These are phyloP conservation scores for Meloe dianella DNA, from an alignment of 2,888 invertebrate species.

Conservation along the genomic window DNA sequence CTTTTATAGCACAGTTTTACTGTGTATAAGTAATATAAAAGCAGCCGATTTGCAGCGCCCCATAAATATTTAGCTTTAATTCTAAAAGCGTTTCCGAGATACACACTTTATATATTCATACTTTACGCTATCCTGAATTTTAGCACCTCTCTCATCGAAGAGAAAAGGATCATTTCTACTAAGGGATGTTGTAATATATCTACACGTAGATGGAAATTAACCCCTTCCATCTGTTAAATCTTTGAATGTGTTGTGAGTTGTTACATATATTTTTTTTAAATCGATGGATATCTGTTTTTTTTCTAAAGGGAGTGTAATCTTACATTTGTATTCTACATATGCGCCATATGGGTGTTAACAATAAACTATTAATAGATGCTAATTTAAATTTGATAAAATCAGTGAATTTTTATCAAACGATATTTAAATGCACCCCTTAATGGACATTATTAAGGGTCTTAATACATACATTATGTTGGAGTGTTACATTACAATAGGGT, in stretches of 20 bases:
- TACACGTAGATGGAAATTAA: neutral
- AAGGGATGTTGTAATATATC: neutral
- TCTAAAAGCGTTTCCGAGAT: constrained; percentile 60
- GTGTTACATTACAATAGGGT: constrained; percentile 4
- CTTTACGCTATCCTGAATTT: constrained; percentile 44
- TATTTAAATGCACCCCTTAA: constrained; percentile 26
- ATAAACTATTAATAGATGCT: constrained; percentile 20
- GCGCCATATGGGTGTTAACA: constrained; percentile 3
- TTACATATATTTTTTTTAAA: neutral
- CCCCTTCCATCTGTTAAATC: neutral
- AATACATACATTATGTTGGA: neutral
- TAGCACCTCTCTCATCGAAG: constrained; percentile 21
- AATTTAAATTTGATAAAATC: constrained; percentile 31
- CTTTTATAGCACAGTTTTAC: constrained; percentile 60
- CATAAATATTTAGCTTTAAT: constrained; percentile 62
- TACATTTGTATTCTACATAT: neutral
- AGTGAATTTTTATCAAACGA: constrained; percentile 19
- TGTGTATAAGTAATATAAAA: constrained; percentile 61
- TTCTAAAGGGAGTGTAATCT: neutral
- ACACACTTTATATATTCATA: constrained; percentile 59
- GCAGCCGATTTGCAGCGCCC: constrained; percentile 61
- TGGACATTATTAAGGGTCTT: neutral
- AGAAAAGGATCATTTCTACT: neutral
- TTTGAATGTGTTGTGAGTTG: neutral
- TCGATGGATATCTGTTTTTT: neutral